Evolutionary conservation across 2,888 invertebrate species (phyloP), one percentile per base, ranked within the genome.

Genomic region (Hirtodrosophila duncani): DNA sequence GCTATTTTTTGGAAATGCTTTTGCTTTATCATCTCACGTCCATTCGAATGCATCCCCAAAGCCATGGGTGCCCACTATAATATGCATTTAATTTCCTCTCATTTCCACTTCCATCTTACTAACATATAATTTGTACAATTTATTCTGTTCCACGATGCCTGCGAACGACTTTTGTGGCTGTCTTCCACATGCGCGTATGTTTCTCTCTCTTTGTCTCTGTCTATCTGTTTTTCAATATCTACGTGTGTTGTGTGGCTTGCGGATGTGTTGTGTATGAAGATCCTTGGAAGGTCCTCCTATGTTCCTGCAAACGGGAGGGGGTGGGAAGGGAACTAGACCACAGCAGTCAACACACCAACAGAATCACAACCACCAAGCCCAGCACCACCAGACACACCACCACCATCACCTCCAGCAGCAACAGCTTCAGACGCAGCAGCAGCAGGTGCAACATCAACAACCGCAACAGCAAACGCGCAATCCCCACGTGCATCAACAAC

Each of bases 301-400:
- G 84, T 85, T 72, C 81, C 71, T 78, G 51, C 81, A 79, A 80
- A 62, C 84, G 82, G 84, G 82, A 83, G 84, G 85, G 82, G 84
- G 84, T 84, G 85, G 84, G 84, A 85, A 85, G 84, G 84, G 84
- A 83, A 82, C 71, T 50, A 79, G 79, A 53, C 65, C 48, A 78
- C 72, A 72, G n/a, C n/a, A n/a, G 52, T 67, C 75, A 50, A 71
- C 67, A 60, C 83, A 84, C 49, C 82, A 81, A 58, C 82, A 80
- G 48, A 79, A 77, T 57, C 81, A 79, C 63, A 81, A 78, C 55
- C 77, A 70, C 37, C 81, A 80, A 48, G 43, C 57, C 45, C 82
- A 77, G 53, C 75, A 79, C 21, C 82, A 81, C 26, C 67, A 67
- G 50, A 31, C 71, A 58, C 55, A 56, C 29, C 56, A 61, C 14